A percentile compares a stretch with the other conserved stretches of the same genome.
Conservation (phyloP, 2,888 invertebrate genomes). For the Sminthurinus aureus region DNA sequence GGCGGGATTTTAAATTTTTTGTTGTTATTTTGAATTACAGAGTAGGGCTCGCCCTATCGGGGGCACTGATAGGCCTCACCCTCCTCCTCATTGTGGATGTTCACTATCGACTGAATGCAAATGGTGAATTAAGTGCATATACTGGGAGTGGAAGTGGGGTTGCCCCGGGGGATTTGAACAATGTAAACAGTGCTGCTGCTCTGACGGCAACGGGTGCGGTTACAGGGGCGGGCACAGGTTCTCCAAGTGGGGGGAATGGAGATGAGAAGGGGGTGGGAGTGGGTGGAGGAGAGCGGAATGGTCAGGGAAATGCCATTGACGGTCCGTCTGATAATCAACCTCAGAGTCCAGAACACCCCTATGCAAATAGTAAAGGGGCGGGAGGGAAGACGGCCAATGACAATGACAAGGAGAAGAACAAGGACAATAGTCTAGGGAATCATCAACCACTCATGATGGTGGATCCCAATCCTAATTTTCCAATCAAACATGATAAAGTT, state of each 20-base stretch:
- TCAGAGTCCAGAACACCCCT: constrained; percentile 57
- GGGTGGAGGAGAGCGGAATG: constrained; percentile 37
- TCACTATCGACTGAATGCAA: constrained; percentile 57
- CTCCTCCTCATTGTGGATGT: constrained; percentile 59
- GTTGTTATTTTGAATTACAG: not conserved
- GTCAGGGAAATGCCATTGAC: not conserved
- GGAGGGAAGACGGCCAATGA: constrained; percentile 37
- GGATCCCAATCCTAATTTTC: constrained; percentile 36
- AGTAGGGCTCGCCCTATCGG: constrained; percentile 46
- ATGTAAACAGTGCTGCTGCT: not conserved
- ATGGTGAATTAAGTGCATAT: constrained; percentile 24
- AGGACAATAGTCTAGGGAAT: constrained; percentile 14
- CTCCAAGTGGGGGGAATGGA: constrained; percentile 48
- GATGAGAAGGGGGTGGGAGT: constrained; percentile 24
- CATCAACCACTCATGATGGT: constrained; percentile 36
- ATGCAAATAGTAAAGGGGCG: constrained; percentile 57
- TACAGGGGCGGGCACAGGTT: not conserved
- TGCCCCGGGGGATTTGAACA: not conserved
- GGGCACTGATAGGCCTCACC: constrained; percentile 59
- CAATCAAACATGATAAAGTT: constrained; percentile 58
- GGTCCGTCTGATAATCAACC: constrained; percentile 29
- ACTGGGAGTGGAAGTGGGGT: constrained; percentile 1
- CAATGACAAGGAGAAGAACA: constrained; percentile 39
- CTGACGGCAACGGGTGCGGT: not conserved
- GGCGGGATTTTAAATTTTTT: not conserved